Evolutionary conservation across 2,888 invertebrate genomes (phyloP).

Genomic region (Frankliniella intonsa): DNA sequence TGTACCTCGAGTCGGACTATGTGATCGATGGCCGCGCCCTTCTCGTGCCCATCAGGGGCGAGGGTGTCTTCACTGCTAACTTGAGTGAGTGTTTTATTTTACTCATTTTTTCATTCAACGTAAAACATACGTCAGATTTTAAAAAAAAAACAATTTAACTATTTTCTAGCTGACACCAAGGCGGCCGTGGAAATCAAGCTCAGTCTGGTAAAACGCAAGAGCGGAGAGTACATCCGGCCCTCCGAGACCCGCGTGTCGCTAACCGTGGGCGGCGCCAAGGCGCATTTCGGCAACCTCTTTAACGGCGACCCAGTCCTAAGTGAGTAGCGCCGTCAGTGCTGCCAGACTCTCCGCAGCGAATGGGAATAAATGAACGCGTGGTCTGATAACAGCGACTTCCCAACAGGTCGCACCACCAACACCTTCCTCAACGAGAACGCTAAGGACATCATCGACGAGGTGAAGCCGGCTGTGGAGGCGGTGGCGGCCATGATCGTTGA

Average conservation of each 20-base stretch:
- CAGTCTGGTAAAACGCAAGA: slow-evolving; percentile 52
- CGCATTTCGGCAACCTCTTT: slow-evolving; percentile 63
- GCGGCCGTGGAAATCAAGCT: slow-evolving; percentile 63
- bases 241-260: slow-evolving; percentile 60
- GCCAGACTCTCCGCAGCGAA: not conserved
- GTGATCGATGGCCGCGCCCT: slow-evolving; percentile 40
- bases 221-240: slow-evolving; percentile 57
- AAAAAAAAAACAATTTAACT: no score
- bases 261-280: slow-evolving; percentile 55
- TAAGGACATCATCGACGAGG: slow-evolving; percentile 40
- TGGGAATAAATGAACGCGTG: not conserved
- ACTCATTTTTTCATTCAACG: no score
- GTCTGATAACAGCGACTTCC: not conserved
- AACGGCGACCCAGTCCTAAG: slow-evolving; percentile 62
- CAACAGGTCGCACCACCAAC: slow-evolving; percentile 39
- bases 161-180: slow-evolving; percentile 56
- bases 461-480: slow-evolving; percentile 40
- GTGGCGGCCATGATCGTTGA: slow-evolving; percentile 39
- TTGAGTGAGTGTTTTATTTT: slow-evolving; percentile 38
- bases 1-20: slow-evolving; percentile 40
- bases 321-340: slow-evolving; percentile 39
- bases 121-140: no score
- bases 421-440: slow-evolving; percentile 41
- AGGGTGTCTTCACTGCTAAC: slow-evolving; percentile 39
- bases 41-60: slow-evolving; percentile 40